phyloP scores from a whole-genome alignment of 2,797 vertebrate genomes.

The Eulemur coronatus region DNA sequence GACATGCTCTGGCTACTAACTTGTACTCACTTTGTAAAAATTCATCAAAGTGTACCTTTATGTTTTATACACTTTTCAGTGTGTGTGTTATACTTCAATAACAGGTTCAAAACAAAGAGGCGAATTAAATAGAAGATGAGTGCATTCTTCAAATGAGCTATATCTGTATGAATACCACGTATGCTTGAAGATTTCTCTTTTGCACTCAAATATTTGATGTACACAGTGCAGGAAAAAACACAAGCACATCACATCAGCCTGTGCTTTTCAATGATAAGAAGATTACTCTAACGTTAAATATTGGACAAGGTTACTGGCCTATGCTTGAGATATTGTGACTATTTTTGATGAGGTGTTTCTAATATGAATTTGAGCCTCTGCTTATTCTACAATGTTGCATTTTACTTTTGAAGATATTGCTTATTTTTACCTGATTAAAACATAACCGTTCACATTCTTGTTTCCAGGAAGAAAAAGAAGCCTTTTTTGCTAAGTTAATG shows the following conservation, averaged over 20 bases:
- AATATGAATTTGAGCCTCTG: conserved; percentile 8
- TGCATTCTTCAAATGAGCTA: neutral
- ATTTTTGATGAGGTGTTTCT: conserved; percentile 19
- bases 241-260: neutral
- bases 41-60: neutral
- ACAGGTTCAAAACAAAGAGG: neutral
- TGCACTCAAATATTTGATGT: neutral
- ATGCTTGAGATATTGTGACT: neutral
- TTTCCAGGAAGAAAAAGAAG: neutral
- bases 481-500: neutral
- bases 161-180: neutral
- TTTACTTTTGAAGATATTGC: conserved; percentile 36
- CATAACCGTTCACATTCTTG: neutral
- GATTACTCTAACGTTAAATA: neutral
- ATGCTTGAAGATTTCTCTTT: neutral
- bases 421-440: conserved; percentile 32
- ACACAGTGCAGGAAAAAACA: neutral
- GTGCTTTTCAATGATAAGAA: neutral
- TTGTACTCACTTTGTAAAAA: neutral
- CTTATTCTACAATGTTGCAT: conserved; percentile 8
- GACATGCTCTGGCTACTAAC: neutral
- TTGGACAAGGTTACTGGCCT: neutral
- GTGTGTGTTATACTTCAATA: neutral
- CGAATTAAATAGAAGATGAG: neutral
- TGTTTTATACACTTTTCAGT: neutral